Evolutionary conservation across 2,797 vertebrate species (phyloP).

Genomic region (Etheostoma perlongum): DNA sequence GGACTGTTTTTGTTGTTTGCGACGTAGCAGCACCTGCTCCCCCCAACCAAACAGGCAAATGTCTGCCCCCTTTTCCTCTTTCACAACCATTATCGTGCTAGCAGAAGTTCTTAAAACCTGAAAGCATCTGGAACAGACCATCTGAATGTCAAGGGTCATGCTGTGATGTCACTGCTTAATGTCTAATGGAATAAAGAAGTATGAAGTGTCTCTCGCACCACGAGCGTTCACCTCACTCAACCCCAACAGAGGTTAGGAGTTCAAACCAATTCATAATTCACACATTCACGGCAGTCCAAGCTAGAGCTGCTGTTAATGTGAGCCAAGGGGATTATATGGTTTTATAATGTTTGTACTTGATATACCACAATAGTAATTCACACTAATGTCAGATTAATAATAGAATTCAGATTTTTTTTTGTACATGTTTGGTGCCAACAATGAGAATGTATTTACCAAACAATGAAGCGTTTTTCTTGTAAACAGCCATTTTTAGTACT

Average conservation of each 20-base stretch:
- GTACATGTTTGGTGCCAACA: background rate
- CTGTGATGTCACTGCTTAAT: slow-evolving; percentile 79
- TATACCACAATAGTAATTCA: background rate
- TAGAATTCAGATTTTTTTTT: background rate
- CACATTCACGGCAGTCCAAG: background rate
- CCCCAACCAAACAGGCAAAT: slow-evolving; percentile 3
- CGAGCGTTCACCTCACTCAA: slow-evolving; percentile 62
- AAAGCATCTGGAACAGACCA: slow-evolving; percentile 76
- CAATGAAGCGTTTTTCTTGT: background rate
- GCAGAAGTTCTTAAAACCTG: slow-evolving; percentile 41
- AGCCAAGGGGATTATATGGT: background rate
- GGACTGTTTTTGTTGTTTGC: slow-evolving; percentile 3
- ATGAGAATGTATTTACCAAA: background rate
- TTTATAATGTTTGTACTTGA: slow-evolving; percentile 8
- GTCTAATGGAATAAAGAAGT: slow-evolving; percentile 58
- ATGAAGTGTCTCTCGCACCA: slow-evolving; percentile 55
- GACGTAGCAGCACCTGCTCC: slow-evolving; percentile 58
- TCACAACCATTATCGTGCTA: slow-evolving; percentile 31
- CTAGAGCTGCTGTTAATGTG: slow-evolving; percentile 19
- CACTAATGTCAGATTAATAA: background rate
- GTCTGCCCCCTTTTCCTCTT: slow-evolving; percentile 27
- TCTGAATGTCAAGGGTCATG: slow-evolving; percentile 63
- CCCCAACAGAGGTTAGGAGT: slow-evolving; percentile 63
- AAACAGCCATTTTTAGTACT: background rate
- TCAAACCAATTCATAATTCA: slow-evolving; percentile 70